Base-by-base conservation (phyloP, 2,113 vertebrate genomes). In the Manacus vitellinus region DNA sequence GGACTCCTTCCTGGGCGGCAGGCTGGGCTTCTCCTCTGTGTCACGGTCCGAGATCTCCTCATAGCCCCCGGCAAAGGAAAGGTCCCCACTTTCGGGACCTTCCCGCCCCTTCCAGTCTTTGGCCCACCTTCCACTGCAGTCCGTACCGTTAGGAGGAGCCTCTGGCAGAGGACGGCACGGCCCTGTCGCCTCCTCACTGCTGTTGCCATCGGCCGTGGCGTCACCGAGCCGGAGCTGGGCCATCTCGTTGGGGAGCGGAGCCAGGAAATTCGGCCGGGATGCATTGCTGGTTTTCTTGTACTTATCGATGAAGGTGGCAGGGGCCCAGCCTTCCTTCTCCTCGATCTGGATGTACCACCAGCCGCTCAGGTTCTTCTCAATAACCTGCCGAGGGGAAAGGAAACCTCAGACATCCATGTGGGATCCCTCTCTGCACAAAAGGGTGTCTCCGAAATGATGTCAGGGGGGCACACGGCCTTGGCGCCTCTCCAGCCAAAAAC, bases 301-400 rank as follows among this genome's bases (percentile, higher is more conserved):
- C 94, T 99, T 99, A 78, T 99, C 99, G 9, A 99, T 99, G 97
- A 99, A 99, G 1, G 98, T 99, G 63, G 99, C 98, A 0, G 99
- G 99, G 82, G 99, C 99, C 99, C 99, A 99, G 27, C 99, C 99
- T 91, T 99, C 99, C 94, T 99, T 99, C 23, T 99, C 99, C 15
- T 99, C 99, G 6, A 99, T 99, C 97, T 99, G 99, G 97, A 99
- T 99, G 96, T 99, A 99, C 99, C 99, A 99, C 99, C 99, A 99
- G 73, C 99, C 99, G 2, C 99, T 99, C 55, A 98, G 89, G 91
- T 99, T 99, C 98, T 99, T 99, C 96, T 99, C 99, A 23, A 99
- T 99, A 85, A 99, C 99, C 99, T 99, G 94, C 31, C 17, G 5
- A 47, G 83, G 68, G 47, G 22, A 94, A 74, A 91, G 24, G 56